These are phyloP conservation scores for Penaeus monodon DNA, from an alignment of 2,888 invertebrate species.

Conservation along the genomic window DNA sequence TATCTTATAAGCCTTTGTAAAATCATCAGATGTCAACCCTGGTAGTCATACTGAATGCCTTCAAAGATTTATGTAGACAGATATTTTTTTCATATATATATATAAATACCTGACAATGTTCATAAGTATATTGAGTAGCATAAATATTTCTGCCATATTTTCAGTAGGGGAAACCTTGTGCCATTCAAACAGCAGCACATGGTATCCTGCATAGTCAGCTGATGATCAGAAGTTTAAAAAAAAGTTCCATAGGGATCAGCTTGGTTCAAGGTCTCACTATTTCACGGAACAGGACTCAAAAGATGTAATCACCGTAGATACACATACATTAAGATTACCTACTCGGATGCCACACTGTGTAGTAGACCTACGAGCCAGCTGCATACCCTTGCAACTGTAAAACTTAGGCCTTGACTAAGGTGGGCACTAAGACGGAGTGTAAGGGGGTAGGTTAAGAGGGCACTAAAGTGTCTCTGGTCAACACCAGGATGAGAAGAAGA, in stretches of 20 bases:
- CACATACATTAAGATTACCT: too few relatives aligned
- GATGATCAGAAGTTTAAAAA: background rate
- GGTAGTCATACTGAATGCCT: constrained; percentile 1
- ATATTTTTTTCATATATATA: background rate
- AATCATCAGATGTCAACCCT: too few relatives aligned
- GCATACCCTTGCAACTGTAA: too few relatives aligned
- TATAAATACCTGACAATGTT: constrained; percentile 9
- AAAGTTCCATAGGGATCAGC: too few relatives aligned
- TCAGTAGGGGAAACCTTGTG: constrained; percentile 15
- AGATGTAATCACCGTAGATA: too few relatives aligned
- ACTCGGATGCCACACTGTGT: too few relatives aligned
- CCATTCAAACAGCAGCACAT: background rate
- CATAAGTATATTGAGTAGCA: constrained; percentile 7
- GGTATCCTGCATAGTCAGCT: constrained; percentile 9
- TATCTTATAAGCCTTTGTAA: too few relatives aligned
- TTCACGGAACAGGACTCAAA: too few relatives aligned
- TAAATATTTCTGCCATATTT: constrained; percentile 27
- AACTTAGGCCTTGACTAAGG: too few relatives aligned
- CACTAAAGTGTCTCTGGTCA: constrained; percentile 30
- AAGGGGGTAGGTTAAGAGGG: background rate
- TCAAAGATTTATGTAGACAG: background rate
- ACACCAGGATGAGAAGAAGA: constrained; percentile 66
- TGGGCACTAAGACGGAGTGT: too few relatives aligned
- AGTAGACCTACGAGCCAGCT: too few relatives aligned
- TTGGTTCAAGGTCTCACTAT: too few relatives aligned